Conservation (phyloP, 2,888 invertebrate species). For the Pyrrhia umbra region DNA sequence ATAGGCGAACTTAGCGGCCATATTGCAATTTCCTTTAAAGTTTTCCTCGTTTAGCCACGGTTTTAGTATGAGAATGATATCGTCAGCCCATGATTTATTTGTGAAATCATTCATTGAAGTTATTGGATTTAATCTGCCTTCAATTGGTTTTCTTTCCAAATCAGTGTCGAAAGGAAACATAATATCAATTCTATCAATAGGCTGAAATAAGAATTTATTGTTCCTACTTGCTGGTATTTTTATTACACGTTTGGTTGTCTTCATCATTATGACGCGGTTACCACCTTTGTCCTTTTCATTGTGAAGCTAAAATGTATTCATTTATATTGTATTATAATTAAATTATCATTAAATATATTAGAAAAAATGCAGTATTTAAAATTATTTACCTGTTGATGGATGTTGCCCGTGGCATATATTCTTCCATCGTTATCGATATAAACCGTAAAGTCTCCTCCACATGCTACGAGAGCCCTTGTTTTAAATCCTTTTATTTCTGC, state of each 20-base stretch:
- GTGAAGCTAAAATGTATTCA: constrained; percentile 87
- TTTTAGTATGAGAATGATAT: constrained; percentile 77
- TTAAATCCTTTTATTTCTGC: constrained; percentile 68
- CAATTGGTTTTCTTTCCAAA: constrained; percentile 75
- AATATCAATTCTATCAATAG: constrained; percentile 80
- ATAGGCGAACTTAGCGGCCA: constrained; percentile 84
- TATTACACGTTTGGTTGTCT: constrained; percentile 93
- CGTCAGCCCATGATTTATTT: constrained; percentile 83
- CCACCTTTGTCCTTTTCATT: constrained; percentile 90
- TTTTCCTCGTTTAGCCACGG: constrained; percentile 80
- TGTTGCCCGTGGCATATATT: constrained; percentile 94
- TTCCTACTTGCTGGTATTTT: constrained; percentile 90
- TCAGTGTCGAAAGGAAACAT: constrained; percentile 83
- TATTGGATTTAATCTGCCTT: constrained; percentile 77
- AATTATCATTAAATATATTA: not conserved
- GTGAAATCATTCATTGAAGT: constrained; percentile 77
- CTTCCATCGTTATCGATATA: constrained; percentile 92
- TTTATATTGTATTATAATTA: not conserved
- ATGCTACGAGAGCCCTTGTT: constrained; percentile 88
- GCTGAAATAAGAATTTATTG: constrained; percentile 83
- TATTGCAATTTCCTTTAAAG: constrained; percentile 76
- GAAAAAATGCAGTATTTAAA: not conserved
- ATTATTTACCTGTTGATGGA: constrained; percentile 80
- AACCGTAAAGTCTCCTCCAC: constrained; percentile 95
- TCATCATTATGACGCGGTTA: constrained; percentile 92